Percentiles rank a stretch among this genome's conserved stretches.
Evolutionary conservation across 2,113 vertebrate genomes (phyloP).

Genomic region (Leucoraja erinaceus): DNA sequence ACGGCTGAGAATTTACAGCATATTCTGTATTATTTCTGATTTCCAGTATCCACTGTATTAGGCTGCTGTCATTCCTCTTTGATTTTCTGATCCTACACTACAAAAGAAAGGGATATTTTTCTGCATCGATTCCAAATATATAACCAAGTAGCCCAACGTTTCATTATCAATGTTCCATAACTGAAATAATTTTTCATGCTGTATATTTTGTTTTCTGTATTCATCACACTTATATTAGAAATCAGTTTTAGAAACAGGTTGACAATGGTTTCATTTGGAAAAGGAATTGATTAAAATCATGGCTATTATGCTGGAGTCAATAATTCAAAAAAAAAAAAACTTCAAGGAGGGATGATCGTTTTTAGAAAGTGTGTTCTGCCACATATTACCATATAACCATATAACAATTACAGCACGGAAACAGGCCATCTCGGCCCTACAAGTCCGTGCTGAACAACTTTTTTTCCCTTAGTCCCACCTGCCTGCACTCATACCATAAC

Average conservation of each 20-base stretch:
- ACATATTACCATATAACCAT: too few relatives aligned
- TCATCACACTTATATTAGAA: slow-evolving; percentile 7
- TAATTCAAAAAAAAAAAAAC: background rate
- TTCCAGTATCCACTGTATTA: too few relatives aligned
- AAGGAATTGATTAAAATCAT: background rate
- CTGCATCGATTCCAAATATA: background rate
- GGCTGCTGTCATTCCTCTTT: background rate
- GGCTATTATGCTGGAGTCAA: background rate
- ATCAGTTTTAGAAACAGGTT: background rate
- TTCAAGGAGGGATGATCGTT: background rate
- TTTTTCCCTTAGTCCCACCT: too few relatives aligned
- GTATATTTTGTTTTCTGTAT: background rate
- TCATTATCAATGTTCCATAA: background rate
- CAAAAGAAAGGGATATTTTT: background rate
- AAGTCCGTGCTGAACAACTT: too few relatives aligned
- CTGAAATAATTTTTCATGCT: background rate
- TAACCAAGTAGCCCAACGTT: background rate
- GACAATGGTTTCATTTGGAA: background rate
- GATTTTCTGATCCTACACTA: background rate
- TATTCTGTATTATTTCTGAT: too few relatives aligned
- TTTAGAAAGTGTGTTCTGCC: background rate
- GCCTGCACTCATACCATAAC: too few relatives aligned
- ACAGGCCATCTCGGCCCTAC: too few relatives aligned
- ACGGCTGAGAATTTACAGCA: too few relatives aligned
- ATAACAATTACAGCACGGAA: too few relatives aligned